phyloP scores from a whole-genome alignment of 2,888 invertebrate species.

The Drosophila stalkeri region DNA sequence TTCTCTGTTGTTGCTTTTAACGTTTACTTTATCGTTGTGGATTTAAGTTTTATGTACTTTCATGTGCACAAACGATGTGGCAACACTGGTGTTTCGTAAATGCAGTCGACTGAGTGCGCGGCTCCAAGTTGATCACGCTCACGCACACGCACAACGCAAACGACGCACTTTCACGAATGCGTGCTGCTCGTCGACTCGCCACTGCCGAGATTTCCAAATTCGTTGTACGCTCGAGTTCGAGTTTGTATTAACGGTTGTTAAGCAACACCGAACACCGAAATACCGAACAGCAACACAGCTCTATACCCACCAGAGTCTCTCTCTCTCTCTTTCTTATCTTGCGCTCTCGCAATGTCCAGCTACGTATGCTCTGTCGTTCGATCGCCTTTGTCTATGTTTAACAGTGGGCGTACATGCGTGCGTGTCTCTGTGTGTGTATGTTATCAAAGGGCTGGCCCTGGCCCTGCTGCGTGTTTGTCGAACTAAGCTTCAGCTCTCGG shows the following conservation, averaged over 20 bases:
- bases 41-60: slow-evolving; percentile 30
- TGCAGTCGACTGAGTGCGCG: slow-evolving; percentile 12
- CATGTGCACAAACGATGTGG: slow-evolving; percentile 40
- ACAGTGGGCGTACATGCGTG: slow-evolving; percentile 32
- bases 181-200: slow-evolving; percentile 27
- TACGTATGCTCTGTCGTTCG: slow-evolving; percentile 25
- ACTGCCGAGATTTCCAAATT: slow-evolving; percentile 63
- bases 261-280: slow-evolving; percentile 38
- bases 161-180: slow-evolving; percentile 68
- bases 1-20: neutral
- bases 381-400: slow-evolving; percentile 22
- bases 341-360: slow-evolving; percentile 29
- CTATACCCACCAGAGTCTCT: slow-evolving; percentile 11
- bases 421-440: slow-evolving; percentile 25
- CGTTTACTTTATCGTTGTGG: neutral
- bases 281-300: slow-evolving; percentile 23
- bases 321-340: slow-evolving; percentile 24
- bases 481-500: slow-evolving; percentile 35
- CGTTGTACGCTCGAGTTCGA: slow-evolving; percentile 45
- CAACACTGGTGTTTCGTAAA: slow-evolving; percentile 46
- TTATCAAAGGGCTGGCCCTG: slow-evolving; percentile 73
- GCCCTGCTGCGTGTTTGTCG: slow-evolving; percentile 38
- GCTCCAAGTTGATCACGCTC: slow-evolving; percentile 33
- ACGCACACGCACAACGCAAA: slow-evolving; percentile 29
- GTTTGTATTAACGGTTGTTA: slow-evolving; percentile 46